Base-by-base conservation (phyloP, 1,140 invertebrate genomes). In the Coenobita brevimanus region DNA sequence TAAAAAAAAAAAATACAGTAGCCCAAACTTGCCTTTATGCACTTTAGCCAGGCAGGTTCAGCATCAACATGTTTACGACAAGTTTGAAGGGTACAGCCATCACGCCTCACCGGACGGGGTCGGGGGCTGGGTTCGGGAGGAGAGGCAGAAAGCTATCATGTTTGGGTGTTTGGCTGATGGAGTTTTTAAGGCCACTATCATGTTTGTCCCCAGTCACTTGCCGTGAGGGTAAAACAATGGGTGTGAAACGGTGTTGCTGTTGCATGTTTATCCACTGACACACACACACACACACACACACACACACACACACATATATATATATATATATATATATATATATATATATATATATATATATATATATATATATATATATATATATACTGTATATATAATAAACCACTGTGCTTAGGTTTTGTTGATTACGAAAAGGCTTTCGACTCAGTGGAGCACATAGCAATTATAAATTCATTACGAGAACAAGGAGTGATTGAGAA, bases 21-120 rank as follows among this genome's bases (percentile, higher is more conserved):
- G 36, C 67, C 10, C 67, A 71, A 71, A 71, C 67, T 71, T 71
- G 36, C 13, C 33, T 30, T 38, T 71, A 71, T 71, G 67, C 67
- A 33, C 36, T 38, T 38, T 71, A 71, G 67, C 67, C 67, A 38
- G 67, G 17, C 33, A 71, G 67, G 67, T 71, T 71, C 67, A 71
- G 1, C 67, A 71, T 71, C 67, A 71, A 71, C 67, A 71, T 71
- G 67, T 71, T 71, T 71, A 71, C 67, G 27, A 71, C n/a, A 33
- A 71, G 67, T 33, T 71, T 71, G 30, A 17, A 71, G 67, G 67
- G 41, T 38, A 71, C 67, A 71, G 67, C 24, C 24, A 71, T 4
- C 24, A 33, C 27, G 33, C 36, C 24, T 10, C 24, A 30, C n/a
- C 36, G 54, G 54, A 13, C n/a, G 54, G n/a, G 54, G 54, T 13